A percentile compares a stretch with the other conserved stretches of the same genome.
Conservation (phyloP, 1,140 invertebrate species). For the Heliconius congener region DNA sequence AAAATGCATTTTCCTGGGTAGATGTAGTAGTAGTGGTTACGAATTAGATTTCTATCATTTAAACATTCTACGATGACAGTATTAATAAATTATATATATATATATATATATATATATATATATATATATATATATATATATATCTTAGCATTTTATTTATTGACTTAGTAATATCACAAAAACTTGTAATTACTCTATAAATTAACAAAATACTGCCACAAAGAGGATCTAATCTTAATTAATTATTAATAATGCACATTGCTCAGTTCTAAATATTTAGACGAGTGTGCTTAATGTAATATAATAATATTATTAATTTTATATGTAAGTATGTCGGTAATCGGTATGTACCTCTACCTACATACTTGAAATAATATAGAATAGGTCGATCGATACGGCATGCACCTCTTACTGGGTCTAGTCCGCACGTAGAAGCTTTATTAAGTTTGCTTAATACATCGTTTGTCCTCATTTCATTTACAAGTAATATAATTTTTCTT, state of each 20-base stretch:
- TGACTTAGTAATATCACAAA: no score
- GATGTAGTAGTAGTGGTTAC: background rate
- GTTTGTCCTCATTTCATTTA: background rate
- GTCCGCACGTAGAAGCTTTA: conserved; percentile 9
- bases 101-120: no score
- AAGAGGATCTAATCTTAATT: no score
- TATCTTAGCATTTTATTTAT: no score
- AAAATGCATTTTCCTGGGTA: background rate
- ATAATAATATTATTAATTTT: background rate
- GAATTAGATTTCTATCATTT: background rate
- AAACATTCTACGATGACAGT: background rate
- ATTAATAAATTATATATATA: no score
- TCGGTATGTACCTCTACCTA: background rate
- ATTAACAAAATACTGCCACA: no score
- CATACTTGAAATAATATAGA: background rate
- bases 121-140: no score
- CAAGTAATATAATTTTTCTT: background rate
- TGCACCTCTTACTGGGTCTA: conserved; percentile 2
- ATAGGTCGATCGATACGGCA: background rate
- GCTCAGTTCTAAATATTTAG: no score
- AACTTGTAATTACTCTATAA: no score
- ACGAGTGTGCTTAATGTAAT: no score
- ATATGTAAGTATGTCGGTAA: background rate
- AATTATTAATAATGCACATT: no score
- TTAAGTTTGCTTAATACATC: conserved; percentile 8